A percentile compares a stretch with the other conserved stretches of the same genome.
These are phyloP conservation scores for Sisor rabdophorus DNA, from an alignment of 2,113 vertebrate species.

Conservation along the genomic window DNA sequence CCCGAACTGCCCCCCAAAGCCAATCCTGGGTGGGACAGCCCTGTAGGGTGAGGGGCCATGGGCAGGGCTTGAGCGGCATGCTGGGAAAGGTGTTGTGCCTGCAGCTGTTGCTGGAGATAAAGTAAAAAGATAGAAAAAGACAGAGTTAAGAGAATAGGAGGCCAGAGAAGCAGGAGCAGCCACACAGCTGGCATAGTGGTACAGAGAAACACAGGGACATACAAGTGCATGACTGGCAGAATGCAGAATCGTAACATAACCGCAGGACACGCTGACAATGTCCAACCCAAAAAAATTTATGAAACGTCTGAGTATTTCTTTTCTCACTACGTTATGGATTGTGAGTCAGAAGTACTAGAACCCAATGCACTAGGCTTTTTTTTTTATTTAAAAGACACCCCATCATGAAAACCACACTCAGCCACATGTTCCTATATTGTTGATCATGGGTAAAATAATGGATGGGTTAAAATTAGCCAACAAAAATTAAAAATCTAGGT, in stretches of 20 bases:
- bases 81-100: conserved; percentile 87
- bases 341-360: neutral
- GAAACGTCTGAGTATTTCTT: too few species aligned
- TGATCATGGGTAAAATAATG: too few species aligned
- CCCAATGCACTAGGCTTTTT: neutral
- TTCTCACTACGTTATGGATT: neutral
- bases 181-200: neutral
- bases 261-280: neutral
- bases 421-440: too few species aligned
- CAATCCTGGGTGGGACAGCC: conserved; percentile 71
- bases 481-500: too few species aligned
- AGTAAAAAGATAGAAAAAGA: conserved; percentile 18
- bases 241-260: neutral
- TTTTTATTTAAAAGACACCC: too few species aligned
- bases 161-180: neutral
- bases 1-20: conserved; percentile 74
- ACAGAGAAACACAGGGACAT: neutral
- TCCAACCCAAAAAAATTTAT: neutral
- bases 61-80: conserved; percentile 74
- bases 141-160: conserved; percentile 21
- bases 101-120: conserved; percentile 79
- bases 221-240: neutral
- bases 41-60: conserved; percentile 77
- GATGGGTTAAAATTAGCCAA: too few species aligned
- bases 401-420: too few species aligned